A percentile compares a stretch with the other conserved stretches of the same genome.
phyloP scores from a whole-genome alignment of 2,797 vertebrate species.

The Vultur gryphus region DNA sequence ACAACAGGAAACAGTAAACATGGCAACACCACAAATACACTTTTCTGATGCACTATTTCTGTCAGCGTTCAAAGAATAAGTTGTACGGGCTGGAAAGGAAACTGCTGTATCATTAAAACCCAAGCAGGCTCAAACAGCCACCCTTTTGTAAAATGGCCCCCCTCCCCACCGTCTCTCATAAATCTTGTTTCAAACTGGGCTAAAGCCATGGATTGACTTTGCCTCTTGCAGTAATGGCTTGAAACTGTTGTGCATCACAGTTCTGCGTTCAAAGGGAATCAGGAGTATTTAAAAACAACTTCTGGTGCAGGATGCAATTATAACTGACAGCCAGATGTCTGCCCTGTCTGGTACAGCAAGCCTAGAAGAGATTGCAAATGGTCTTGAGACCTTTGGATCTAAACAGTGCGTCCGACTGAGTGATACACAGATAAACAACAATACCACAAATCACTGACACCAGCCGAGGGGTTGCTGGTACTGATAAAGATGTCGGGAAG shows the following conservation, averaged over 20 bases:
- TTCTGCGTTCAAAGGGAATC: slow-evolving; percentile 71
- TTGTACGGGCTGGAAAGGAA: slow-evolving; percentile 69
- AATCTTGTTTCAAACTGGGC: slow-evolving; percentile 76
- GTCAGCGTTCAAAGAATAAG: slow-evolving; percentile 72
- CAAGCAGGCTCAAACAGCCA: slow-evolving; percentile 58
- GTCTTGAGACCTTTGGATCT: slow-evolving; percentile 70
- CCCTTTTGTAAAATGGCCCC: slow-evolving; percentile 65
- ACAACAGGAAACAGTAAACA: slow-evolving; percentile 82
- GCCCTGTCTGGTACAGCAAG: slow-evolving; percentile 75
- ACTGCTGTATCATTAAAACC: slow-evolving; percentile 74
- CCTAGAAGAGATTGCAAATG: slow-evolving; percentile 77
- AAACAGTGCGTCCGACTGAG: slow-evolving; percentile 52
- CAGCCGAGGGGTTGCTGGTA: background rate
- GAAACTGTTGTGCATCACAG: slow-evolving; percentile 74
- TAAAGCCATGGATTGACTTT: slow-evolving; percentile 63
- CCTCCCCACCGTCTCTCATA: slow-evolving; percentile 61
- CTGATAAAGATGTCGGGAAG: slow-evolving; percentile 62
- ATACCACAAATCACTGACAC: slow-evolving; percentile 61
- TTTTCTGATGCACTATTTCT: slow-evolving; percentile 76
- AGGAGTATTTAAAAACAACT: slow-evolving; percentile 82
- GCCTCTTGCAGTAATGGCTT: slow-evolving; percentile 66
- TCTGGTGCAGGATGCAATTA: slow-evolving; percentile 82
- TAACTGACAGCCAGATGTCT: slow-evolving; percentile 82
- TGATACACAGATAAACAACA: slow-evolving; percentile 68
- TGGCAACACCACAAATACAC: slow-evolving; percentile 75